These are phyloP conservation scores for Pogonophryne albipinna DNA, from an alignment of 2,797 vertebrate species.

Conservation along the genomic window DNA sequence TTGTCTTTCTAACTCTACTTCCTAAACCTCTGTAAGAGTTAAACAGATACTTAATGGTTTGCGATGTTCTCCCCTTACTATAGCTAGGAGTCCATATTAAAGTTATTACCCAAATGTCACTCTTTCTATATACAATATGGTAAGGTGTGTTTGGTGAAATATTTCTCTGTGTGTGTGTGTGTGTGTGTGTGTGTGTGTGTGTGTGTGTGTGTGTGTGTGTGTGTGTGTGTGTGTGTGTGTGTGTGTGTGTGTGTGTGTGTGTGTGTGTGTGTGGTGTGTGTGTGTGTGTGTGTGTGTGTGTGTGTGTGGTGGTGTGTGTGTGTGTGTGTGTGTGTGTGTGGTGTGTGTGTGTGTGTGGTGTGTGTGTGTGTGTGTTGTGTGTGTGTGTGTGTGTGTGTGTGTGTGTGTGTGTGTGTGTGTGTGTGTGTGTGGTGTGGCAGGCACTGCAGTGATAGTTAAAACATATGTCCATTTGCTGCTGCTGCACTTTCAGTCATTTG, in stretches of 20 bases:
- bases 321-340: not conserved
- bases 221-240: not conserved
- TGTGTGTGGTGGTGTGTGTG: not conserved
- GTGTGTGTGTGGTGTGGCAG: not conserved
- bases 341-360: not conserved
- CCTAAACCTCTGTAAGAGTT: not conserved
- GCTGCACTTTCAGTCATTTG: conserved; percentile 81
- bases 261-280: not conserved
- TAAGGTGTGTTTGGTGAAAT: not conserved
- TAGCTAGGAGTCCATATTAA: not conserved
- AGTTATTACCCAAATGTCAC: not conserved
- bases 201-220: not conserved
- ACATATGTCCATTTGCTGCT: conserved; percentile 72
- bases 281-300: not conserved
- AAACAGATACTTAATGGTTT: not conserved
- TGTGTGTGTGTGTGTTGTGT: not conserved
- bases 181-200: not conserved
- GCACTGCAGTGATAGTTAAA: conserved; percentile 68
- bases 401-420: not conserved
- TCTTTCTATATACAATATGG: not conserved
- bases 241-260: not conserved
- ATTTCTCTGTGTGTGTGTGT: not conserved
- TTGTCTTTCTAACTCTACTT: not conserved
- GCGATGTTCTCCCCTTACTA: not conserved
- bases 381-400: not conserved